These are phyloP conservation scores for Coelinius sp. DNA, from an alignment of 2,888 invertebrate genomes.

Conservation along the genomic window DNA sequence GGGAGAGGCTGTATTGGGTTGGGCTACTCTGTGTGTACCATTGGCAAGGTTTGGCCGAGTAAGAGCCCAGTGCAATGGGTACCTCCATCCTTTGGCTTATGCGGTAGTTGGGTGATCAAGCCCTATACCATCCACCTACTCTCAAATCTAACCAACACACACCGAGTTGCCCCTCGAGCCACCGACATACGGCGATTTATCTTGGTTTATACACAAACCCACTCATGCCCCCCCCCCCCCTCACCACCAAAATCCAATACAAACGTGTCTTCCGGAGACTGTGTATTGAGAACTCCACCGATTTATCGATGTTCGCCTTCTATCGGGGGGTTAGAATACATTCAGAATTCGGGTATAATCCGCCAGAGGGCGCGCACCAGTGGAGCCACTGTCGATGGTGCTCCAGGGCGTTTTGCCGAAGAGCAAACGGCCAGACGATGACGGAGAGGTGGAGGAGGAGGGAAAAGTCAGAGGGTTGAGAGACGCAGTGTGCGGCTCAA, in stretches of 20 bases:
- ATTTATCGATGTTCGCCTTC: slow-evolving; percentile 33
- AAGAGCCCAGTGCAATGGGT: slow-evolving; percentile 4
- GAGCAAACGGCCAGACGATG: slow-evolving; percentile 47
- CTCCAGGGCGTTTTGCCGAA: slow-evolving; percentile 49
- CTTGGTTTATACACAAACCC: slow-evolving; percentile 28
- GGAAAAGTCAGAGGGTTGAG: slow-evolving; percentile 37
- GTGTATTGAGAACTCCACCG: slow-evolving; percentile 32
- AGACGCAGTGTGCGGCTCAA: slow-evolving; percentile 34
- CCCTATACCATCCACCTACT: slow-evolving; percentile 38
- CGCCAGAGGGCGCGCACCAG: slow-evolving; percentile 20
- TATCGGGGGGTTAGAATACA: slow-evolving; percentile 28
- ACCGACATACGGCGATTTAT: slow-evolving; percentile 37
- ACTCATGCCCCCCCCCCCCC: neutral
- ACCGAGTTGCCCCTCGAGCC: slow-evolving; percentile 23
- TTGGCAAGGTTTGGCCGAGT: slow-evolving; percentile 34
- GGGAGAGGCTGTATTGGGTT: slow-evolving; percentile 37
- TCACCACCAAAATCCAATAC: slow-evolving; percentile 27
- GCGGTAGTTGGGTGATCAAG: slow-evolving; percentile 47
- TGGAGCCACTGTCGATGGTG: slow-evolving; percentile 28
- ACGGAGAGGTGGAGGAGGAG: slow-evolving; percentile 51
- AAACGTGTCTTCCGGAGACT: slow-evolving; percentile 32
- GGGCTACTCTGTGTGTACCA: slow-evolving; percentile 59
- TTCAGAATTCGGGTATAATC: slow-evolving; percentile 35
- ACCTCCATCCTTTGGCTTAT: slow-evolving; percentile 62
- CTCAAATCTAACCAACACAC: slow-evolving; percentile 42